Evolutionary conservation across 2,888 invertebrate genomes (phyloP).

Genomic region (Oxystoma pomonae): DNA sequence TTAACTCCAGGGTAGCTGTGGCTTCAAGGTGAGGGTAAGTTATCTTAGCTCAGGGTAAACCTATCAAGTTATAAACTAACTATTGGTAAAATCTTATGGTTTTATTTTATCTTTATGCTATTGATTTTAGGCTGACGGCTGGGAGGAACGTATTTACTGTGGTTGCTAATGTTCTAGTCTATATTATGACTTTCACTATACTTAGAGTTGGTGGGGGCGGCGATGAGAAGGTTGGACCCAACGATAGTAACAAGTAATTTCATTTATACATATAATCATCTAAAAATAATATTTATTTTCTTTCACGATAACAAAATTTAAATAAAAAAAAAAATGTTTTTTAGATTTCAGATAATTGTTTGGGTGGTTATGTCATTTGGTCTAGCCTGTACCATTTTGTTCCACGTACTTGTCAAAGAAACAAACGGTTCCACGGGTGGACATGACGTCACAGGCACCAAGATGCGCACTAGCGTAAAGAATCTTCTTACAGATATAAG

Average conservation of each 20-base stretch:
- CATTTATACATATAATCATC: too few species aligned
- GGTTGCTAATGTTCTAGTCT: conserved; percentile 79
- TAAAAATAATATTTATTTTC: too few species aligned
- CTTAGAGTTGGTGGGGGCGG: conserved; percentile 59
- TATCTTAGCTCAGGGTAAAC: too few species aligned
- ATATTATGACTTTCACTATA: conserved; percentile 71
- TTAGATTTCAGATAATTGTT: conserved; percentile 60
- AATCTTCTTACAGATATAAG: conserved; percentile 37
- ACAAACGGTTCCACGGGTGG: conserved; percentile 38
- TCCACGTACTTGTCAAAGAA: conserved; percentile 70
- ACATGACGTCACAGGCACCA: conserved; percentile 41
- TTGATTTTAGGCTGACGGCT: conserved; percentile 54
- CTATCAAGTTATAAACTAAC: too few species aligned
- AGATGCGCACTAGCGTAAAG: conserved; percentile 37
- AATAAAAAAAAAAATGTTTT: too few species aligned
- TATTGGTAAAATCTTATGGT: too few species aligned
- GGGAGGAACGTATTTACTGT: conserved; percentile 80
- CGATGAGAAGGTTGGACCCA: conserved; percentile 60
- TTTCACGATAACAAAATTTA: too few species aligned
- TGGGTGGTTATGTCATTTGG: conserved; percentile 66
- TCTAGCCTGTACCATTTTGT: conserved; percentile 60
- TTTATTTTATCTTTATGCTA: too few species aligned
- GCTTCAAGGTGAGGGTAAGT: too few species aligned
- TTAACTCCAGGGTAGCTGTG: too few species aligned
- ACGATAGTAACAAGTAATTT: conserved; percentile 55